phyloP scores from a whole-genome alignment of 2,888 invertebrate species.

The Liodrosophila aerea region DNA sequence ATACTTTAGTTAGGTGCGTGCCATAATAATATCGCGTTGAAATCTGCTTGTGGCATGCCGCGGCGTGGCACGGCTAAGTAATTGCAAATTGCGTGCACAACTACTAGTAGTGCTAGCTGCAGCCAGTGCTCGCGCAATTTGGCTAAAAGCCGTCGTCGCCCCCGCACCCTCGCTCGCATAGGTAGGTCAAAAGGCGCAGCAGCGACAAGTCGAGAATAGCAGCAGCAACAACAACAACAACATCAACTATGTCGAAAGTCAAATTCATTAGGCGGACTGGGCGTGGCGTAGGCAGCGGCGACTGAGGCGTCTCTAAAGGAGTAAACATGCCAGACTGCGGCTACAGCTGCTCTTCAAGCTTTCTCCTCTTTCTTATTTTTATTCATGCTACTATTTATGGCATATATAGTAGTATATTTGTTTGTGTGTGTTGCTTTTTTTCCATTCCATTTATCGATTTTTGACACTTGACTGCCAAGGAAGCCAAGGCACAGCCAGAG shows the following conservation, averaged over 20 bases:
- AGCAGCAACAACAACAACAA: slow-evolving; percentile 12
- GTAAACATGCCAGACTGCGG: slow-evolving; percentile 28
- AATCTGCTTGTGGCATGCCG: slow-evolving; percentile 5
- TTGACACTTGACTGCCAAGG: slow-evolving; percentile 59
- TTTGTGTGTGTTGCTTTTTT: slow-evolving; percentile 13
- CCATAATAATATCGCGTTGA: slow-evolving; percentile 36
- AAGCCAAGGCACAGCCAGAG: slow-evolving; percentile 1
- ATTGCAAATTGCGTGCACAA: slow-evolving; percentile 68
- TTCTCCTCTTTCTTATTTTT: neutral
- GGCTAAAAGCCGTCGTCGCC: slow-evolving; percentile 68
- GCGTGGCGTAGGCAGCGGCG: slow-evolving; percentile 15
- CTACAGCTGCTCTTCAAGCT: slow-evolving; percentile 29
- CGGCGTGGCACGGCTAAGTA: slow-evolving; percentile 54
- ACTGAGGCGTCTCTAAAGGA: slow-evolving; percentile 23
- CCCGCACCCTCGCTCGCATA: slow-evolving; percentile 19
- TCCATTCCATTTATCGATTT: slow-evolving; percentile 64
- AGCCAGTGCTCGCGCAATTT: slow-evolving; percentile 63
- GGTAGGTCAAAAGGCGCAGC: slow-evolving; percentile 72
- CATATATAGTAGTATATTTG: slow-evolving; percentile 10
- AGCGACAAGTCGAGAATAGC: slow-evolving; percentile 31
- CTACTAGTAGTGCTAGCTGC: slow-evolving; percentile 32
- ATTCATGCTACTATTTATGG: slow-evolving; percentile 7
- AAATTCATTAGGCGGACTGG: slow-evolving; percentile 54
- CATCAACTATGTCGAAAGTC: slow-evolving; percentile 42
- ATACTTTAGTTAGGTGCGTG: slow-evolving; percentile 12